Evolutionary conservation across 2,113 vertebrate species (phyloP).

Genomic region (Mustelus asterias): DNA sequence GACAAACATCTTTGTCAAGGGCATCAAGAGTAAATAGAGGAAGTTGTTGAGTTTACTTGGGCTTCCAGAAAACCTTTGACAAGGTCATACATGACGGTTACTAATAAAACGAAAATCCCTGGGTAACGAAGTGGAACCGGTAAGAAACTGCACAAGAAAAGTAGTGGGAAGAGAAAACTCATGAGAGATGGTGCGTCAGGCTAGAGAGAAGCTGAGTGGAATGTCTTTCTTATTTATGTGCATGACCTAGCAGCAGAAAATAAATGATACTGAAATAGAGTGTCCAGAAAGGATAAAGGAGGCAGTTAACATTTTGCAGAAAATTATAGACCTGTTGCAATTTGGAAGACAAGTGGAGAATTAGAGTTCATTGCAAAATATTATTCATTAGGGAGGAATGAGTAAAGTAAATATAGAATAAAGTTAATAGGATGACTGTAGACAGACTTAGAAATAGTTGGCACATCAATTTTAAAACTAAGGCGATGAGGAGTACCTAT

Average conservation of each 20-base stretch:
- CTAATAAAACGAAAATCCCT: neutral
- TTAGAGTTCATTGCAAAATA: neutral
- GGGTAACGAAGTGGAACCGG: neutral
- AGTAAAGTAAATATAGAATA: neutral
- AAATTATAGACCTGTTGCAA: neutral
- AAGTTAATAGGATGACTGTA: neutral
- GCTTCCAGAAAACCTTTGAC: neutral
- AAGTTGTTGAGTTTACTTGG: neutral
- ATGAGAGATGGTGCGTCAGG: neutral
- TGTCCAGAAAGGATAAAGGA: neutral
- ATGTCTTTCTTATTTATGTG: neutral
- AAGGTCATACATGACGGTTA: neutral
- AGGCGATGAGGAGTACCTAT: neutral
- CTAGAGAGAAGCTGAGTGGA: neutral
- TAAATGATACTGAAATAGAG: neutral
- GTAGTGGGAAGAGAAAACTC: neutral
- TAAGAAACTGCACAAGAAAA: neutral
- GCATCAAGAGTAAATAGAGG: neutral
- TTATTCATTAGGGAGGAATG: neutral
- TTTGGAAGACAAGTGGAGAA: neutral
- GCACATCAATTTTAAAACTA: neutral
- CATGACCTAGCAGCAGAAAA: neutral
- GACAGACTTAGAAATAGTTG: neutral
- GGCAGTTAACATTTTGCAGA: neutral
- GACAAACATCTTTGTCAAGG: neutral